phyloP scores from a whole-genome alignment of 2,797 vertebrate species.

The Girardinus metallicus region DNA sequence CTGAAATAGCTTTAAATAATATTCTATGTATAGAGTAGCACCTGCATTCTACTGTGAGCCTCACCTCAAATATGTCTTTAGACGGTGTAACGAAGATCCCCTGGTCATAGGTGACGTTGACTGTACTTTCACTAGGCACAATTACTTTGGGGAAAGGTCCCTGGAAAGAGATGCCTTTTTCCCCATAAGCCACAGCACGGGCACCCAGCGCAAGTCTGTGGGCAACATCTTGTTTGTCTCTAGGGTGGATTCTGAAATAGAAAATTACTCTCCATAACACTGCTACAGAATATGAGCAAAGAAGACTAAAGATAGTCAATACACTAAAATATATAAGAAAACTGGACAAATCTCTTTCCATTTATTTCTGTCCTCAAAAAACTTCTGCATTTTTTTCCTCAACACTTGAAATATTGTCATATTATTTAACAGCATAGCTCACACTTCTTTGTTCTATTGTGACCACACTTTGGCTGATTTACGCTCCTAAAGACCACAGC shows the following conservation, averaged over 20 bases:
- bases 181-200: constrained; percentile 86
- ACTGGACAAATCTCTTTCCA: neutral
- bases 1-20: neutral
- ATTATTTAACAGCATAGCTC: neutral
- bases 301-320: neutral
- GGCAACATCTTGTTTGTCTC: constrained; percentile 89
- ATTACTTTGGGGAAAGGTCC: constrained; percentile 85
- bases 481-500: neutral
- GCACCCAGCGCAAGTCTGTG: constrained; percentile 87
- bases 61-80: constrained; percentile 84
- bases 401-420: neutral
- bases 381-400: neutral
- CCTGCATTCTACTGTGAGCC: neutral
- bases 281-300: neutral
- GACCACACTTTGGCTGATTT: neutral
- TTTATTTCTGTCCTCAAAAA: neutral
- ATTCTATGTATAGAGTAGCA: neutral
- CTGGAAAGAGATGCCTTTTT: constrained; percentile 79
- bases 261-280: neutral
- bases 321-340: neutral
- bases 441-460: neutral
- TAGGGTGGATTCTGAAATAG: constrained; percentile 86
- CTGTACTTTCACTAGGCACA: constrained; percentile 3
- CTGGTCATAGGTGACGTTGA: constrained; percentile 84
- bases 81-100: constrained; percentile 61